phyloP scores from a whole-genome alignment of 2,113 vertebrate genomes.

The Hucho hucho region DNA sequence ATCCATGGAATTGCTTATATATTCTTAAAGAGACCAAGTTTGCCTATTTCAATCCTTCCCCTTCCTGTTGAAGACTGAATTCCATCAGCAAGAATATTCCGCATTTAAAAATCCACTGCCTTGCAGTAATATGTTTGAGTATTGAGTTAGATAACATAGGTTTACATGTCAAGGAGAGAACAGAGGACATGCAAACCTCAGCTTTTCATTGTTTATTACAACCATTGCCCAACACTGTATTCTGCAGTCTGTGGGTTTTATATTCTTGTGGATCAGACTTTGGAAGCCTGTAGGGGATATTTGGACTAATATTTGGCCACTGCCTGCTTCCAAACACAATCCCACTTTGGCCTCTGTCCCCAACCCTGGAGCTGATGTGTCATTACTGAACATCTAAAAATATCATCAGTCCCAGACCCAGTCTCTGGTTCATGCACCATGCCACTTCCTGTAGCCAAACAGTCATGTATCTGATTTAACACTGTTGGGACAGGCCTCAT shows the following conservation, averaged over 20 bases:
- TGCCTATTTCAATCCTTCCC: too few relatives aligned
- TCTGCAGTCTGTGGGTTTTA: background rate
- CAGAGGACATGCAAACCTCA: background rate
- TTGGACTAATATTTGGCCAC: background rate
- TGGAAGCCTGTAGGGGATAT: background rate
- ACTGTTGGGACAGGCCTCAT: too few relatives aligned
- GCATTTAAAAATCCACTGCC: too few relatives aligned
- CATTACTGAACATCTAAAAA: background rate
- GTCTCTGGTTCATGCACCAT: background rate
- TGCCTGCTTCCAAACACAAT: background rate
- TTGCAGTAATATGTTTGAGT: background rate
- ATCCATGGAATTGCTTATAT: too few relatives aligned
- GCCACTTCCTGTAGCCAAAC: background rate
- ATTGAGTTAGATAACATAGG: background rate
- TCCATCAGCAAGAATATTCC: background rate
- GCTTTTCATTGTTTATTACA: background rate
- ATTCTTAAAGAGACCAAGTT: too few relatives aligned
- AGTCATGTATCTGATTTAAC: background rate
- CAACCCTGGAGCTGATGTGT: background rate
- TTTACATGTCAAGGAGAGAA: background rate
- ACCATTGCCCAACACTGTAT: background rate
- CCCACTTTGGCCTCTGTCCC: background rate
- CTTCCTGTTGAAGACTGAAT: too few relatives aligned
- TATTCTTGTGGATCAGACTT: slow-evolving; percentile 1
- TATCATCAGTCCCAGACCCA: background rate